Percentiles rank a stretch among this genome's conserved stretches.
These are phyloP conservation scores for Lordiphosa clarofinis DNA, from an alignment of 1,140 invertebrate genomes.

Conservation along the genomic window DNA sequence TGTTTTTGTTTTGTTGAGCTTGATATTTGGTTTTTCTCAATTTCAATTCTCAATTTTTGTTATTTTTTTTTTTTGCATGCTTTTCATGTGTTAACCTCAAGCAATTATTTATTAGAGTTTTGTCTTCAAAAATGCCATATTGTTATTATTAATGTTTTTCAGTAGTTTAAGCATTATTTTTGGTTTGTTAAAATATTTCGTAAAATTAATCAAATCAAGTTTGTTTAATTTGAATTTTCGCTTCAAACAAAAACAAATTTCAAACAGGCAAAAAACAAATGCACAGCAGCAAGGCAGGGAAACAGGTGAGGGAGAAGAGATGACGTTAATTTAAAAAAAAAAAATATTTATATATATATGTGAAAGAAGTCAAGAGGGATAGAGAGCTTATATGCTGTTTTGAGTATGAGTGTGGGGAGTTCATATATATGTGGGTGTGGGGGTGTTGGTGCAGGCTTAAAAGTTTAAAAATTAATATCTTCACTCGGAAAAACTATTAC, in stretches of 20 bases:
- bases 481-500: too few species aligned
- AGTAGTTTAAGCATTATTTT: slow-evolving; percentile 36
- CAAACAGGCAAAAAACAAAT: slow-evolving; percentile 68
- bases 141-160: slow-evolving; percentile 24
- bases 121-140: slow-evolving; percentile 53
- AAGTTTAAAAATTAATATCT: too few species aligned
- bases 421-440: slow-evolving; percentile 17
- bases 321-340: slow-evolving; percentile 24
- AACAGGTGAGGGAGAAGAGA: neutral
- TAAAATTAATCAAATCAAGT: slow-evolving; percentile 56
- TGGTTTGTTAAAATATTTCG: slow-evolving; percentile 14
- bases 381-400: slow-evolving; percentile 1
- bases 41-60: slow-evolving; percentile 35
- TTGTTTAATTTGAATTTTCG: slow-evolving; percentile 20
- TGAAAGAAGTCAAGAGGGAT: slow-evolving; percentile 3
- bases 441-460: slow-evolving; percentile 1
- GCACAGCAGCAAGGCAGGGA: slow-evolving; percentile 44
- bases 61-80: slow-evolving; percentile 35
- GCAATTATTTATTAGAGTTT: slow-evolving; percentile 56
- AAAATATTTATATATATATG: neutral
- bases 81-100: slow-evolving; percentile 51
- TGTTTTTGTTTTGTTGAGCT: slow-evolving; percentile 71
- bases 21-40: slow-evolving; percentile 22
- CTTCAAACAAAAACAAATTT: slow-evolving; percentile 75
- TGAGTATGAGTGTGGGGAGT: slow-evolving; percentile 8